Evolutionary conservation across 2,797 vertebrate genomes (phyloP), one percentile per base, ranked within the genome.

Genomic region (Rhincodon typus): DNA sequence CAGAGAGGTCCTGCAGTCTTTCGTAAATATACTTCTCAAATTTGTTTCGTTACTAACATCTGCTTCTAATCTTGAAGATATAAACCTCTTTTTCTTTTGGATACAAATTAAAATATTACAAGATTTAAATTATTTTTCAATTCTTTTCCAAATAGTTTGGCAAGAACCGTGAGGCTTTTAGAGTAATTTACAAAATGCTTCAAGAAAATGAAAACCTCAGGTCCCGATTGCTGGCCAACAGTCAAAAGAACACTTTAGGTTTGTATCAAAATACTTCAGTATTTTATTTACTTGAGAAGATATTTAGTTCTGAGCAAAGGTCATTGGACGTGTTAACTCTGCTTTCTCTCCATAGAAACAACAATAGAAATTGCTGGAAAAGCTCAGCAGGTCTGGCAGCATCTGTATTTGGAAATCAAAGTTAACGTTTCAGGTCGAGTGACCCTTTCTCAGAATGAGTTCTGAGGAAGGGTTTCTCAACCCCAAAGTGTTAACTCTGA

Each of bases 121-220:
- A 95, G 38, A 91, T 95, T 84, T 42, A 95, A 96, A 96, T 3
- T n/a, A 93, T 82, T 15, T 21, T 95, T 96, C 96, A 88, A 7
- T 96, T 91, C 96, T 97, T 96, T 7, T 96, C 57, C 96, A 97
- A 96, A 96, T 96, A 99, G 98, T 96, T 96, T 96, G 97, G 96
- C 95, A 96, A 96, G 42, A 98, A 97, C 97, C 96, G 96, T 86
- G 97, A 96, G 3, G 98, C 99, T 69, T 97, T 97, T 96, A 98
- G 97, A 97, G 98, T 98, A 95, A 98, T 99, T 96, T 97, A 97
- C 96, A 98, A 96, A 97, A 98, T 99, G 98, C 96, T 98, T 95
- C 97, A 98, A 96, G 99, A 99, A 97, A 99, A 99, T 97, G 97
- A 97, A 96, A 96, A 96, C 1, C 98, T 98, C 87, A 98, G 99